Evolutionary conservation across 2,888 invertebrate species (phyloP), one percentile per base, ranked within the genome.

Genomic region (Gari tellinella): DNA sequence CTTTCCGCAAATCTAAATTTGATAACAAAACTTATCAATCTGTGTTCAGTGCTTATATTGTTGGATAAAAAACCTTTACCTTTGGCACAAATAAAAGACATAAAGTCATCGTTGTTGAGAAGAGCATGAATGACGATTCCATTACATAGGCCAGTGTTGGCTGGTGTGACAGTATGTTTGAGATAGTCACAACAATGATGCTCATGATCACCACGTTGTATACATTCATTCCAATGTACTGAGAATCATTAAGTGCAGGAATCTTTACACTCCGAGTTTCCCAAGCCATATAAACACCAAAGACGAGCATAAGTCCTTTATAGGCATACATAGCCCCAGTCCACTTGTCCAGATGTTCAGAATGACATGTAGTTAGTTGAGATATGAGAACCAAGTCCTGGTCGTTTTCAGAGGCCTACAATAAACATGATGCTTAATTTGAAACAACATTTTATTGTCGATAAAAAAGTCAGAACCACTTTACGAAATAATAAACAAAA

Each of bases 211-310:
- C 97, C 0, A 97, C 97, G 57, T 95, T 96, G 90, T 98, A 97
- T 0, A 97, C 97, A 84, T 96, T 97, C 91, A 97, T 95, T 14
- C 88, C 97, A 83, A 98, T 97, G 92, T 97, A 97, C 90, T 97
- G 96, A 5, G 97, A 97, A 92, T 98, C 97, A 92, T 97, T 97
- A 26, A 98, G 93, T 0, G 96, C 97, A 15, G 97, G 96, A 85
- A 97, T 96, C 93, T 97, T 97, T 25, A 98, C 97, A 57, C 89
- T 85, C 1, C 91, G 74, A 12, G 97, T 98, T 93, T 97, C 97
- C 97, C 97, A 97, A 0, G 97, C 97, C 97, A 97, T 97, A 93
- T 97, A 97, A 3, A 97, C 96, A 0, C 97, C 97, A 72, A 97
- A 97, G 37, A 97, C 94, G 17, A 97, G 94, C 19, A 97, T 94